Conservation (phyloP, 2,888 invertebrate genomes). For the Drosophila helvetica region DNA sequence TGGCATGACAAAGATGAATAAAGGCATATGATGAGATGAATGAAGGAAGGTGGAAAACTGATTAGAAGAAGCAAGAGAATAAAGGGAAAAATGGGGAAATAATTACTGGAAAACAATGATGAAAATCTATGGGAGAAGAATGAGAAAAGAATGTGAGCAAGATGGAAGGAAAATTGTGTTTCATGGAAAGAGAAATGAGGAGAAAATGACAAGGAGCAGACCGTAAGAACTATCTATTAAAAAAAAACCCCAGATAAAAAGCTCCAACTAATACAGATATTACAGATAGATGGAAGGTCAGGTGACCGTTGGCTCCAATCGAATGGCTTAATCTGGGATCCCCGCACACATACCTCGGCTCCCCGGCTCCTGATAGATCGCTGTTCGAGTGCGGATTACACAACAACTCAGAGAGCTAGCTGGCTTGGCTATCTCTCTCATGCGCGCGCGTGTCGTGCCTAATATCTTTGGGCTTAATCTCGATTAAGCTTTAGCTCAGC, state of each 20-base stretch:
- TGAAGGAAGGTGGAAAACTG: background rate
- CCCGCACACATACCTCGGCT: background rate
- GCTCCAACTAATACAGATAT: background rate
- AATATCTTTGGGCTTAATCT: background rate
- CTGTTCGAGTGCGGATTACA: background rate
- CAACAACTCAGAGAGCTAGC: background rate
- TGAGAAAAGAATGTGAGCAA: conserved; percentile 6
- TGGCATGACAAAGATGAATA: background rate
- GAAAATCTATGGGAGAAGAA: background rate
- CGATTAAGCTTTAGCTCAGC: background rate
- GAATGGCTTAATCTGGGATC: background rate
- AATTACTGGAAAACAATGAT: background rate
- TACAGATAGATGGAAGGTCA: background rate
- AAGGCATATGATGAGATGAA: background rate
- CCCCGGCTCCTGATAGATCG: background rate
- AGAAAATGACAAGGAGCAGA: conserved; percentile 3
- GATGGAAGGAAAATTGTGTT: background rate
- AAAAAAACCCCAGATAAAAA: background rate
- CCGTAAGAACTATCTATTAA: conserved; percentile 14
- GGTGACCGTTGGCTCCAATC: background rate
- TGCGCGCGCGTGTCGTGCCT: background rate
- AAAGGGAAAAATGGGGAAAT: background rate
- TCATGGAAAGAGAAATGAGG: background rate
- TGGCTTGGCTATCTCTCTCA: background rate
- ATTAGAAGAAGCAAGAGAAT: background rate